phyloP scores from a whole-genome alignment of 1,140 invertebrate species.

The Linepithema humile region DNA sequence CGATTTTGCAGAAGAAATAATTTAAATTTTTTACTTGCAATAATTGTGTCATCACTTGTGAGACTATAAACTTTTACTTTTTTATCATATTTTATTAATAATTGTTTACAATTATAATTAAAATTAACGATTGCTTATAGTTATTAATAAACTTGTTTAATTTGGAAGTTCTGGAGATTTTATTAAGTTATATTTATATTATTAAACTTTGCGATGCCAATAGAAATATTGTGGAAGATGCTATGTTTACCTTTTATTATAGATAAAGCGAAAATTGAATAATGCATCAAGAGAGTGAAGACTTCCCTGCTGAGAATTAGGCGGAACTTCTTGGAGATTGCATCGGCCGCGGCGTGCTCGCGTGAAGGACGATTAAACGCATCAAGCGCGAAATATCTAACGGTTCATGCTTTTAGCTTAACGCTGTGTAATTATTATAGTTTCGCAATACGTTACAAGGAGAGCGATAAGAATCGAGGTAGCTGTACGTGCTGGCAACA shows the following conservation, averaged over 20 bases:
- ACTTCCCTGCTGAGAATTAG: conserved; percentile 29
- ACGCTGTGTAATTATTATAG: conserved; percentile 51
- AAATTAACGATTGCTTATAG: too few relatives aligned
- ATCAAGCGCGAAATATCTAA: conserved; percentile 46
- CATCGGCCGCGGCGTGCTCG: conserved; percentile 26
- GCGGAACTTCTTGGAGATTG: conserved; percentile 26
- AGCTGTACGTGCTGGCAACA: conserved; percentile 24
- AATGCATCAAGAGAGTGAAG: conserved; percentile 22
- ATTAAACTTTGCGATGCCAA: not conserved
- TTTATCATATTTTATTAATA: too few relatives aligned
- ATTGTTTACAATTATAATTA: too few relatives aligned
- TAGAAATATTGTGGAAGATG: not conserved
- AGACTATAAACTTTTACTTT: too few relatives aligned
- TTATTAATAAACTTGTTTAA: not conserved
- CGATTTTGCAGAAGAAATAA: not conserved
- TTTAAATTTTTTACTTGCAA: too few relatives aligned
- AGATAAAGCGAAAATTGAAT: conserved; percentile 49
- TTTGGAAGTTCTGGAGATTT: not conserved
- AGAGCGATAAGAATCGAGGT: conserved; percentile 40
- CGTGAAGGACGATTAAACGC: conserved; percentile 36
- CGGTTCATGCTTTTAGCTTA: conserved; percentile 41
- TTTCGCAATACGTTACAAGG: conserved; percentile 52
- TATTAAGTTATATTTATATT: not conserved
- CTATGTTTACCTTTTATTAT: conserved; percentile 40
- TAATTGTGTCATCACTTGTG: too few relatives aligned